phyloP scores from a whole-genome alignment of 2,113 vertebrate species.

The Centropus bengalensis region DNA sequence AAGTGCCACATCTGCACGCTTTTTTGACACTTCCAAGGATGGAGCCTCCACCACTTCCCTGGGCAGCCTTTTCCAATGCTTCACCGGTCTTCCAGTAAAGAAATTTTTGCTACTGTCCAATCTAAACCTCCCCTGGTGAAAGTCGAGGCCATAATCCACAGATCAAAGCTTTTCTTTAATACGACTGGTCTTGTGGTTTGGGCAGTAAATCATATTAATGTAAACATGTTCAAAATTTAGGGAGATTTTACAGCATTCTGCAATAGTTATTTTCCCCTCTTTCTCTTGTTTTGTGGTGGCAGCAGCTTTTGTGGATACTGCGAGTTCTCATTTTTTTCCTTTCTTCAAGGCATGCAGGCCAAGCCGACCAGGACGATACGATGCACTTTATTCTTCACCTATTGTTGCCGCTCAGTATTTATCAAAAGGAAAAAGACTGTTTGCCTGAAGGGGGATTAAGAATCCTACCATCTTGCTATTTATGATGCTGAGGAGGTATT shows the following conservation, averaged over 20 bases:
- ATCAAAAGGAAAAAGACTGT: background rate
- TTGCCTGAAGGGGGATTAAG: constrained; percentile 10
- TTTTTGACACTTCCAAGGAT: too few relatives aligned
- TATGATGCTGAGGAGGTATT: constrained; percentile 41
- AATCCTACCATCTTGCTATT: constrained; percentile 35
- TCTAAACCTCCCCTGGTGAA: too few relatives aligned
- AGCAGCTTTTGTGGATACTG: background rate
- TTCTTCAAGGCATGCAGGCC: background rate
- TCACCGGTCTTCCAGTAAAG: too few relatives aligned
- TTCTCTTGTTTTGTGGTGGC: background rate
- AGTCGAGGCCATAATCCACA: too few relatives aligned
- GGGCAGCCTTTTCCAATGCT: too few relatives aligned
- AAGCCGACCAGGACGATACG: background rate
- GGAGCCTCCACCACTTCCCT: too few relatives aligned
- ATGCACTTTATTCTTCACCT: background rate
- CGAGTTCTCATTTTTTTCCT: background rate
- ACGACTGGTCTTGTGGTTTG: too few relatives aligned
- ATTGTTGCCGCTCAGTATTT: background rate
- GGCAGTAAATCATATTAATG: too few relatives aligned
- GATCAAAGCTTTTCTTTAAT: too few relatives aligned
- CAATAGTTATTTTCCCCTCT: background rate
- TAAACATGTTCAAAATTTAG: too few relatives aligned
- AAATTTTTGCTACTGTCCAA: too few relatives aligned
- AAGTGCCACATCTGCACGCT: too few relatives aligned
- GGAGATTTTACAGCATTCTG: background rate